These are phyloP conservation scores for Ptilorrhoa leucosticta DNA, from an alignment of 2,113 vertebrate species.

Conservation along the genomic window DNA sequence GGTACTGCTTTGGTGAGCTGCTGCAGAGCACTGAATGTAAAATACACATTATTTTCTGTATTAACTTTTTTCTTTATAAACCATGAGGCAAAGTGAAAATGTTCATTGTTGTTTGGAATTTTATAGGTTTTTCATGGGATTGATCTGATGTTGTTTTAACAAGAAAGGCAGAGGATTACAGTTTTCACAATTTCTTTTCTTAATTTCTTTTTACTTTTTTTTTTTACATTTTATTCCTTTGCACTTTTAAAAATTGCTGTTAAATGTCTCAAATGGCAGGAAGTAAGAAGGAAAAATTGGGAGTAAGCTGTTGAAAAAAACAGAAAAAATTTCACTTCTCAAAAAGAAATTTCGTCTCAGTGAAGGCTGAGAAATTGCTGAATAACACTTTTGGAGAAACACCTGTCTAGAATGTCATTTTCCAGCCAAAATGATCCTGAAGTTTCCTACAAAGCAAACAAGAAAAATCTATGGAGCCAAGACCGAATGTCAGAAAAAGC, in stretches of 20 bases:
- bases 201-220: neutral
- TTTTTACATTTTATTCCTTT: neutral
- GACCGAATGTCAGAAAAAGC: neutral
- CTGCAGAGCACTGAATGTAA: neutral
- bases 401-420: neutral
- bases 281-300: neutral
- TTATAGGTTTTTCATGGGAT: neutral
- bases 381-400: neutral
- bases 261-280: neutral
- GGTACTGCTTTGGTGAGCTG: neutral
- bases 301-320: neutral
- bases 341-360: neutral
- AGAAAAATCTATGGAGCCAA: neutral
- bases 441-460: neutral
- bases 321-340: neutral
- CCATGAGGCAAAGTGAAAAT: neutral
- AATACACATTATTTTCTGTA: neutral
- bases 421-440: neutral
- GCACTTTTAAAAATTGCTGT: neutral
- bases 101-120: neutral
- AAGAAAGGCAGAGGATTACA: neutral
- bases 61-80: neutral
- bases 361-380: neutral
- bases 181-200: neutral
- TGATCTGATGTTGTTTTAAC: neutral